Evolutionary conservation across 2,113 vertebrate genomes (phyloP), one percentile per base, ranked within the genome.

Genomic region (Rutilus rutilus): DNA sequence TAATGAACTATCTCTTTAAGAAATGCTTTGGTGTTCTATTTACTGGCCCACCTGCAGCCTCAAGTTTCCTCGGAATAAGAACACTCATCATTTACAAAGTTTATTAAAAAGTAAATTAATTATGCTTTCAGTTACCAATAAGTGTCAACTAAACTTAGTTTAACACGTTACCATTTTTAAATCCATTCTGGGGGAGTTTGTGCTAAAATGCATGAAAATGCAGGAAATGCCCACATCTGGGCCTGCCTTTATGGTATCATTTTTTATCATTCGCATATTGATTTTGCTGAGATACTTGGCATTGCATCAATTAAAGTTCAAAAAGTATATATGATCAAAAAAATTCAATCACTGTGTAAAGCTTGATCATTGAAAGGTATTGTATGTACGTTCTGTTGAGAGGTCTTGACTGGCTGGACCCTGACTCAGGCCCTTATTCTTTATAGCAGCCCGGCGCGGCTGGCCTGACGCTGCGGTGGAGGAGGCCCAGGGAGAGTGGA

Each of bases 361-460:
- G n/a, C n/a, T 81, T 80, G 67, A 67, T 91, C 78, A 90, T 87
- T 87, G 83, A 89, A 89, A 81, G 82, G 60, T 75, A 75, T 76
- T 85, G 90, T 90, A 80, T 88, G 71, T 83, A 81, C 90, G 86
- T 93, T 85, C 85, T 87, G 76, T 83, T 84, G 90, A 90, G 88
- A 88, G 78, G 79, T 93, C 75, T 80, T 89, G 69, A 87, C 84
- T 87, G 88, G 86, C 89, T 93, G 93, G 92, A 92, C 82, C 94
- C 93, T 94, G 91, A 95, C 92, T 82, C 86, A 90, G 93, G 91
- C 92, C 93, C 93, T 94, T 94, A 92, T 94, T 94, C 94, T 94
- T 94, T 91, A 92, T 92, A 94, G 93, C 94, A 91, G 89, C 62
- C 86, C 91, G 91, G 92, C 90, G 87, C 89, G 90, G 90, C 94